Percentiles rank a stretch among this genome's conserved stretches.
These are phyloP conservation scores for Heliconius ismenius DNA, from an alignment of 2,888 invertebrate species.

Conservation along the genomic window DNA sequence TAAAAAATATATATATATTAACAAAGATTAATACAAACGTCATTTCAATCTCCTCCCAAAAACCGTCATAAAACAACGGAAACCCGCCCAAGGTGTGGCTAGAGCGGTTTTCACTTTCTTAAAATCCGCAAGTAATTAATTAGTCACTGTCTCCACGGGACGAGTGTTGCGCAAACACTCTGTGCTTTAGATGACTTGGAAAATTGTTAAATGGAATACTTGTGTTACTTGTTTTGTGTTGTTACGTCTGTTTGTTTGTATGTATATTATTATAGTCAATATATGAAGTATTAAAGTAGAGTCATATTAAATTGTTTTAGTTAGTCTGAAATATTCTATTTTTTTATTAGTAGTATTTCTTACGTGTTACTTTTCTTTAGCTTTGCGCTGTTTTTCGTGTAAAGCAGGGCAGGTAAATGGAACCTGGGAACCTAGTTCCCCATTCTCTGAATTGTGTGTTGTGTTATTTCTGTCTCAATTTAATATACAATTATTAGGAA, in stretches of 20 bases:
- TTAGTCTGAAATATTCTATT: background rate
- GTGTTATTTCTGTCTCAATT: too few relatives aligned
- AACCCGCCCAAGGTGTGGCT: slow-evolving; percentile 38
- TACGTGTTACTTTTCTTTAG: too few relatives aligned
- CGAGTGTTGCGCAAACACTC: slow-evolving; percentile 45
- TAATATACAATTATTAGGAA: too few relatives aligned
- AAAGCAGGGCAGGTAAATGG: too few relatives aligned
- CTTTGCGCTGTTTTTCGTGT: too few relatives aligned
- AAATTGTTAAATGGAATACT: slow-evolving; percentile 34
- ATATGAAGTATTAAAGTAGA: background rate
- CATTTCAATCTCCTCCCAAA: background rate
- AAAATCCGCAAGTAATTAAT: slow-evolving; percentile 53
- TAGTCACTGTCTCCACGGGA: slow-evolving; percentile 48
- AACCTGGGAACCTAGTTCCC: too few relatives aligned
- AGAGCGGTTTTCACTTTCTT: slow-evolving; percentile 51
- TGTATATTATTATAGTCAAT: background rate
- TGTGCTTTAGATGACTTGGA: slow-evolving; percentile 41
- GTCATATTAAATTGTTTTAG: background rate
- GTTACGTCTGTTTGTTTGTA: slow-evolving; percentile 8
- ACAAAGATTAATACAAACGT: too few relatives aligned
- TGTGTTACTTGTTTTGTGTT: slow-evolving; percentile 32
- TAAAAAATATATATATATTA: too few relatives aligned
- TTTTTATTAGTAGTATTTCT: too few relatives aligned
- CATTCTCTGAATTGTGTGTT: too few relatives aligned
- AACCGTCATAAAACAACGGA: slow-evolving; percentile 9